Percentiles rank a stretch among this genome's conserved stretches.
Conservation (phyloP, 2,797 vertebrate species). For the Helostoma temminkii region DNA sequence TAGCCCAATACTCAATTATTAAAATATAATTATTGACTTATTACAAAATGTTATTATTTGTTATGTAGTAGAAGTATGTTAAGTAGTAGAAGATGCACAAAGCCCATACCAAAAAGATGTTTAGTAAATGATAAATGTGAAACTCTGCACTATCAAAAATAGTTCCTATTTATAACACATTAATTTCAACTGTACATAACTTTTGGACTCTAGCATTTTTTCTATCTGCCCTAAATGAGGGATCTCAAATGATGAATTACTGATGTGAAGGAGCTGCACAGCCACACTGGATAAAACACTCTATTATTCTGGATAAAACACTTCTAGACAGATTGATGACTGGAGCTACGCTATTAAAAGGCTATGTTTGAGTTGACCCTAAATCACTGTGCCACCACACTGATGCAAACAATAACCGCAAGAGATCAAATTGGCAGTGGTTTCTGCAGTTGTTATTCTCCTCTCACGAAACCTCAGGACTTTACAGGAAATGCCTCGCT, state of each 20-base stretch:
- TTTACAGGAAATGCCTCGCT: too few species aligned
- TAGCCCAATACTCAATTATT: too few species aligned
- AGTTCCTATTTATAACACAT: too few species aligned
- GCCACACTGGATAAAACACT: neutral
- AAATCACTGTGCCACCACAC: constrained; percentile 9
- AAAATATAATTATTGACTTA: too few species aligned
- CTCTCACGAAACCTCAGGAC: too few species aligned
- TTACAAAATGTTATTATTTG: too few species aligned
- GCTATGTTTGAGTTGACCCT: constrained; percentile 10
- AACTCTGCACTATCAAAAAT: neutral
- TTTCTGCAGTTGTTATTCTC: neutral
- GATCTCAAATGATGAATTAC: neutral
- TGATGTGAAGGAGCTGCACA: neutral
- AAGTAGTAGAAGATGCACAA: too few species aligned
- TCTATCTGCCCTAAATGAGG: too few species aligned
- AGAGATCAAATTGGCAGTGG: constrained; percentile 4
- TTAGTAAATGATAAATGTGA: neutral
- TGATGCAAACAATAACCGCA: neutral
- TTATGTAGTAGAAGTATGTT: too few species aligned
- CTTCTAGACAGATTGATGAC: neutral
- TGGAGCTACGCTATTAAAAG: neutral
- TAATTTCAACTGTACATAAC: too few species aligned
- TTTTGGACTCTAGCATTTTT: too few species aligned
- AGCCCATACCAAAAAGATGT: neutral
- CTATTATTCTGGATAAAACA: neutral